phyloP scores from a whole-genome alignment of 2,113 vertebrate genomes.

The Gallinago paraguaiae region DNA sequence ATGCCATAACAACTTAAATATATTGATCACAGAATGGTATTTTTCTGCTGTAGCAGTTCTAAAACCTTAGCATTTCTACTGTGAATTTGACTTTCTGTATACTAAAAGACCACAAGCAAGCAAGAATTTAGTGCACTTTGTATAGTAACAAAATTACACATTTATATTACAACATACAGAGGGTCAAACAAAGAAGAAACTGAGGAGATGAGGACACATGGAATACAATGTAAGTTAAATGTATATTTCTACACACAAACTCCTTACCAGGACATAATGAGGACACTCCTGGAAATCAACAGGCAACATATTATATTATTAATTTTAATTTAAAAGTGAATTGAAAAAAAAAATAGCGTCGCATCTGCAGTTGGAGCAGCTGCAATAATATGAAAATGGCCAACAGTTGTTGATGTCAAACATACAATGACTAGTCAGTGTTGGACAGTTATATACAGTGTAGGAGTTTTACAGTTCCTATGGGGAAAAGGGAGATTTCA shows the following conservation, averaged over 20 bases:
- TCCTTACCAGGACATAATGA: neutral
- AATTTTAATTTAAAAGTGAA: neutral
- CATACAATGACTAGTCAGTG: neutral
- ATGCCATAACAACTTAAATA: neutral
- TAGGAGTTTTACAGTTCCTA: neutral
- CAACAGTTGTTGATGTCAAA: neutral
- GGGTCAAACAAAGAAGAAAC: neutral
- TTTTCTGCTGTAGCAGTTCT: neutral
- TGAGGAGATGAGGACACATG: neutral
- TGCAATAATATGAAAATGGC: neutral
- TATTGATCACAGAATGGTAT: neutral
- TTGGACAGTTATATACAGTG: neutral
- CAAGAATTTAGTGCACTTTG: neutral
- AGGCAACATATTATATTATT: neutral
- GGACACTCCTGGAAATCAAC: neutral
- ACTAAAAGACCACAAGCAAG: neutral
- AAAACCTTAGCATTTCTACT: neutral
- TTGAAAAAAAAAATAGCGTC: neutral
- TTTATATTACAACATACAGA: neutral
- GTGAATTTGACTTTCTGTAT: neutral
- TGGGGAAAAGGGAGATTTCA: neutral
- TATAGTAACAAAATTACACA: neutral
- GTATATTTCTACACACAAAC: neutral
- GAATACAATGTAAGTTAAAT: neutral
- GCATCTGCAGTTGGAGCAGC: neutral